A percentile compares a stretch with the other conserved stretches of the same genome.
These are phyloP conservation scores for Argynnis bischoffii DNA, from an alignment of 2,888 invertebrate genomes.

Conservation along the genomic window DNA sequence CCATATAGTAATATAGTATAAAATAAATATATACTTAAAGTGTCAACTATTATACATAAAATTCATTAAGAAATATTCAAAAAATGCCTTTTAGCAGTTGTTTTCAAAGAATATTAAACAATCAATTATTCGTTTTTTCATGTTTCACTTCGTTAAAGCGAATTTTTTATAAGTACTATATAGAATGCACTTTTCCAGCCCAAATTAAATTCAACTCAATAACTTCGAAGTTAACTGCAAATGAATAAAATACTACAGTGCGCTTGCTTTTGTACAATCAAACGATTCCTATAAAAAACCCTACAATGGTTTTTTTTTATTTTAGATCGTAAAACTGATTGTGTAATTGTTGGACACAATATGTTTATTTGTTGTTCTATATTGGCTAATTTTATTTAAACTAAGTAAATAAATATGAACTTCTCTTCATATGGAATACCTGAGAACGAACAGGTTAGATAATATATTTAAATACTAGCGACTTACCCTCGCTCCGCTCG, in stretches of 20 bases:
- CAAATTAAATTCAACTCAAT: conserved; percentile 34
- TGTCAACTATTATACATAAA: too few species aligned
- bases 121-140: conserved; percentile 6
- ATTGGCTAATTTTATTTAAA: not conserved
- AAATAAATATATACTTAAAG: too few species aligned
- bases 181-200: conserved; percentile 21
- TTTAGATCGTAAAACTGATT: conserved; percentile 26
- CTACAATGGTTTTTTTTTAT: conserved; percentile 24
- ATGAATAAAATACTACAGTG: conserved; percentile 32
- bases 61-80: too few species aligned
- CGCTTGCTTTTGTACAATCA: conserved; percentile 35
- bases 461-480: too few species aligned
- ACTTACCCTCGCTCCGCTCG: too few species aligned
- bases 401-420: too few species aligned
- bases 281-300: conserved; percentile 36
- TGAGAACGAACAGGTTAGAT: not conserved
- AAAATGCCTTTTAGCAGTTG: too few species aligned
- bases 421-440: not conserved
- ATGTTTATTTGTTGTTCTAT: not conserved
- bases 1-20: too few species aligned
- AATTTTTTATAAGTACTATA: conserved; percentile 14
- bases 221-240: conserved; percentile 36
- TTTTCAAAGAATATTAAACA: conserved; percentile 19
- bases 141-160: conserved; percentile 5
- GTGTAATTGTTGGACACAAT: conserved; percentile 9